Percentiles rank a stretch among this genome's conserved stretches.
These are phyloP conservation scores for Leptodactylus fuscus DNA, from an alignment of 2,113 vertebrate genomes.

Conservation along the genomic window DNA sequence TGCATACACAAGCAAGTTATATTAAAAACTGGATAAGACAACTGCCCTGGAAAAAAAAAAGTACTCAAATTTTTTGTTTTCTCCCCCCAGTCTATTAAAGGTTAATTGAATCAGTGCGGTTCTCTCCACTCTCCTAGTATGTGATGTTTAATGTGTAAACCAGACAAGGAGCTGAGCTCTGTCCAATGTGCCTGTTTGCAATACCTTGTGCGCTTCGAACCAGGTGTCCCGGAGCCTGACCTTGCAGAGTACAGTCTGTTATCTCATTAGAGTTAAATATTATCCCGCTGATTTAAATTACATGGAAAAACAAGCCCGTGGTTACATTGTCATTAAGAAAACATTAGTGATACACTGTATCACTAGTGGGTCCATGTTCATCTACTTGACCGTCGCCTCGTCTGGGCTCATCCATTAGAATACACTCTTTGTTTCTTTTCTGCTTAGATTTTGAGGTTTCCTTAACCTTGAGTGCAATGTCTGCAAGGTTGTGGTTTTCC, in stretches of 20 bases:
- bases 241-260: slow-evolving; percentile 19
- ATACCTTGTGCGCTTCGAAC: background rate
- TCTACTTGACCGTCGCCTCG: background rate
- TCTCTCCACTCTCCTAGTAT: background rate
- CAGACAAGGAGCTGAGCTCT: background rate
- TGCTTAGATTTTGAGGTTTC: background rate
- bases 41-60: no score
- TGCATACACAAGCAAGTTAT: no score
- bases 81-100: background rate
- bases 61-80: no score
- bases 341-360: background rate
- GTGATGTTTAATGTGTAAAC: slow-evolving; percentile 19
- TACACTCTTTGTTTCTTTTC: background rate
- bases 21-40: no score
- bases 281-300: slow-evolving; percentile 9
- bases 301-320: background rate
- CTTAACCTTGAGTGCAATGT: background rate
- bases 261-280: slow-evolving; percentile 51
- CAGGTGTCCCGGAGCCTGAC: background rate
- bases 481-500: background rate
- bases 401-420: background rate
- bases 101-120: background rate
- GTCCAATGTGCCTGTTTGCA: background rate
- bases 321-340: background rate
- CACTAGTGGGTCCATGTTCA: background rate